Percentiles rank a stretch among this genome's conserved stretches.
phyloP scores from a whole-genome alignment of 2,113 vertebrate genomes.

The Naja naja region DNA sequence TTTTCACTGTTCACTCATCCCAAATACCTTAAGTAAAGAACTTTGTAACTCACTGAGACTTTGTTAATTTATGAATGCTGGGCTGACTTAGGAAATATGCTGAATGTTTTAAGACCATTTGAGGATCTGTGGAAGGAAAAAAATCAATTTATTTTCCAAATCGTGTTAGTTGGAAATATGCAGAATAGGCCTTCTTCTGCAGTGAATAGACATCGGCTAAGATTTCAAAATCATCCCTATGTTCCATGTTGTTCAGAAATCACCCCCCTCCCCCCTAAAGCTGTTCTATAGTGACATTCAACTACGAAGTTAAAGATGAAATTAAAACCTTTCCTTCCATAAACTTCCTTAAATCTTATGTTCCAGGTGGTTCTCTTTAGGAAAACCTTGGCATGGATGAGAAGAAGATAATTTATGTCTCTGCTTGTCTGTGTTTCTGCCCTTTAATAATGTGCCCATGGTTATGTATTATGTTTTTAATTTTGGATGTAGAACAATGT shows the following conservation, averaged over 20 bases:
- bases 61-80: neutral
- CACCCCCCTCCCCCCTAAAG: too few species aligned
- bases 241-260: neutral
- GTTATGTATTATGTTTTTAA: neutral
- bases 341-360: neutral
- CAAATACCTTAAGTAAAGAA: neutral
- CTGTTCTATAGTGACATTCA: neutral
- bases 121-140: neutral
- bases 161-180: neutral
- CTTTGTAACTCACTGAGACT: neutral
- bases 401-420: neutral
- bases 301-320: neutral
- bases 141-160: neutral
- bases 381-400: neutral
- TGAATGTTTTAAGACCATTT: neutral
- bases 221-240: neutral
- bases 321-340: neutral
- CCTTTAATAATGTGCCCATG: neutral
- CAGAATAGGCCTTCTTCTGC: neutral
- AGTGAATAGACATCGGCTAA: neutral
- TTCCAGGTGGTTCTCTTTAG: neutral
- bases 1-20: neutral
- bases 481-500: neutral
- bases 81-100: neutral
- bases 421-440: neutral